Percentiles rank a stretch among this genome's conserved stretches.
These are phyloP conservation scores for Rhogogaster chlorosoma DNA, from an alignment of 2,888 invertebrate species.

Conservation along the genomic window DNA sequence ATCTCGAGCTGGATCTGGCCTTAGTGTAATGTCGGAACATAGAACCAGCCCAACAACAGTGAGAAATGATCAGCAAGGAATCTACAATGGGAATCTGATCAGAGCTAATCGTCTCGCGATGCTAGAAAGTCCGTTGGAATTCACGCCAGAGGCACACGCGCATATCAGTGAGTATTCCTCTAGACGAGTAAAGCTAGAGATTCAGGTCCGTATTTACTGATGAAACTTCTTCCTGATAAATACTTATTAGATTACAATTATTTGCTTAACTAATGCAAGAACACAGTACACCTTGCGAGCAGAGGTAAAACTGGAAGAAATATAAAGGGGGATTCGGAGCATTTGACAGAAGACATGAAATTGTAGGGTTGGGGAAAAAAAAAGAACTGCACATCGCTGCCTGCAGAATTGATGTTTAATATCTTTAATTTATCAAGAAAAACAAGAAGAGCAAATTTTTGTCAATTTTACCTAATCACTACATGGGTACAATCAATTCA, in stretches of 20 bases:
- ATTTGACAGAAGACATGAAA: neutral
- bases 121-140: constrained; percentile 66
- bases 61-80: constrained; percentile 65
- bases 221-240: neutral
- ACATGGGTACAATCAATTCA: neutral
- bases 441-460: neutral
- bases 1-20: constrained; percentile 80
- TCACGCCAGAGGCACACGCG: constrained; percentile 60
- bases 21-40: constrained; percentile 79
- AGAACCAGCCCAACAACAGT: constrained; percentile 69
- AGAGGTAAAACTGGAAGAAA: neutral
- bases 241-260: neutral
- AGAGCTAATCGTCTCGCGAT: constrained; percentile 61
- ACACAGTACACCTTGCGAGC: neutral
- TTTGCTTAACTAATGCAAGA: neutral
- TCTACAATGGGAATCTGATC: constrained; percentile 61
- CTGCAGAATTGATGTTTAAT: neutral
- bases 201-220: neutral
- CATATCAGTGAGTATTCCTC: constrained; percentile 59
- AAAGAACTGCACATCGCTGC: neutral
- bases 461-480: neutral
- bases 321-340: neutral
- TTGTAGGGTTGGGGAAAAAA: neutral
- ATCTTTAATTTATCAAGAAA: neutral
- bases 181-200: neutral